Percentiles rank a stretch among this genome's conserved stretches.
Evolutionary conservation across 2,797 vertebrate genomes (phyloP).

Genomic region (Pseudomugil tenellus): DNA sequence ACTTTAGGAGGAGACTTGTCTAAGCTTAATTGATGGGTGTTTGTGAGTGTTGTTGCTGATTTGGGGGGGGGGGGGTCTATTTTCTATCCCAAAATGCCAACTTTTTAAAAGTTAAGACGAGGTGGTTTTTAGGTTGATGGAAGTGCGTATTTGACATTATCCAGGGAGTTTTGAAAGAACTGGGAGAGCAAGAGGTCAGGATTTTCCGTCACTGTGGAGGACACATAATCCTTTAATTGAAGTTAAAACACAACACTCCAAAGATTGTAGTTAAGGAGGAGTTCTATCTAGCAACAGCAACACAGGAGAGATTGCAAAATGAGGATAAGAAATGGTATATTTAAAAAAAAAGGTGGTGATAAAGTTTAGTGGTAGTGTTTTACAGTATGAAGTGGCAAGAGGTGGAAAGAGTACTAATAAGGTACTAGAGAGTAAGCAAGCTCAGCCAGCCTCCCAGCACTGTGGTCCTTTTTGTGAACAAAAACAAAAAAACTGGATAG

Average conservation of each 20-base stretch:
- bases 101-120: slow-evolving; percentile 27
- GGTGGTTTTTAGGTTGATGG: slow-evolving; percentile 34
- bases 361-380: slow-evolving; percentile 21
- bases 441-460: slow-evolving; percentile 59
- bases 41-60: slow-evolving; percentile 26
- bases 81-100: slow-evolving; percentile 46
- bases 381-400: slow-evolving; percentile 21
- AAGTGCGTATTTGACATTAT: slow-evolving; percentile 52
- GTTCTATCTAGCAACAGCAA: slow-evolving; percentile 28
- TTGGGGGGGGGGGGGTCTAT: slow-evolving; percentile 37
- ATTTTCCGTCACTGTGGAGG: slow-evolving; percentile 45
- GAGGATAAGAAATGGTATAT: slow-evolving; percentile 2
- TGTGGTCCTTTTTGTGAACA: slow-evolving; percentile 74
- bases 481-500: slow-evolving; percentile 72
- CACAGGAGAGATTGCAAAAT: slow-evolving; percentile 9
- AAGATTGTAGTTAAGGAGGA: slow-evolving; percentile 27
- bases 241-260: slow-evolving; percentile 21
- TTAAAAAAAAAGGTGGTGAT: neutral
- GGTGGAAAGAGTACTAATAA: neutral
- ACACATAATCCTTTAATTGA: slow-evolving; percentile 60
- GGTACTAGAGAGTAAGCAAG: slow-evolving; percentile 26
- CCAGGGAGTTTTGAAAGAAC: slow-evolving; percentile 45
- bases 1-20: slow-evolving; percentile 24
- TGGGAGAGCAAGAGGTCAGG: slow-evolving; percentile 47
- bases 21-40: slow-evolving; percentile 23